Base-by-base conservation (phyloP, 1,140 invertebrate species). In the Psilanteris sp. region DNA sequence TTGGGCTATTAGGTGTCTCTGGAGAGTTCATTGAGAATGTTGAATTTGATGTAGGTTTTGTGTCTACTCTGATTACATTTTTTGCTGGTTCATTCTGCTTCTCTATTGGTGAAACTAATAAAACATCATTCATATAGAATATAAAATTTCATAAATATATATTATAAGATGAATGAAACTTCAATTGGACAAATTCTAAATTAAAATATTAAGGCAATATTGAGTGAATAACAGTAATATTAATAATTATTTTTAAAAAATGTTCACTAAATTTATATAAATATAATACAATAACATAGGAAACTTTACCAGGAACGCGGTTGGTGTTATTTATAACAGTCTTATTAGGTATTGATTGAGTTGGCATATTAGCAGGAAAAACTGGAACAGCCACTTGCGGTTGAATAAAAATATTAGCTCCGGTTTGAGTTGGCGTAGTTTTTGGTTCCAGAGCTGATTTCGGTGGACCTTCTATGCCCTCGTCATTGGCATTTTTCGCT, bases 321-420 rank as follows among this genome's bases (percentile, higher is more conserved):
- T 79, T 78, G 61, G 78, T 34, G 57, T 81, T 36, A 78, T 70
- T 52, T 68, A 79, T 37, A 71, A 41, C 71, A 78, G 71, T 46
- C 79, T 86, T 79, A 73, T 83, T 75, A 48, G 71, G 66, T 14
- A 79, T 22, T 32, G 88, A 77, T 79, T 90, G 86, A 78, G 90
- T 74, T 79, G 91, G 88, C 74, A 90, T 86, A 70, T 89, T 91
- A 4, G 89, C 82, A 2, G 93, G 93, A 71, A 94, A 91, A 22
- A 93, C 92, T 62, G 93, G 92, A 14, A 94, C 91, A 0, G 92
- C 92, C 39, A 94, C 90, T 75, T 92, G 91, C 11, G 93, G 91
- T 70, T 91, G 90, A 85, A 92, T 89, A 10, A 81, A 85, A 13
- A 85, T 36, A 68, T 79, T 81, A 10, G 78, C 24, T 41, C 66